These are phyloP conservation scores for Leistus spinibarbis DNA, from an alignment of 2,888 invertebrate genomes.

Conservation along the genomic window DNA sequence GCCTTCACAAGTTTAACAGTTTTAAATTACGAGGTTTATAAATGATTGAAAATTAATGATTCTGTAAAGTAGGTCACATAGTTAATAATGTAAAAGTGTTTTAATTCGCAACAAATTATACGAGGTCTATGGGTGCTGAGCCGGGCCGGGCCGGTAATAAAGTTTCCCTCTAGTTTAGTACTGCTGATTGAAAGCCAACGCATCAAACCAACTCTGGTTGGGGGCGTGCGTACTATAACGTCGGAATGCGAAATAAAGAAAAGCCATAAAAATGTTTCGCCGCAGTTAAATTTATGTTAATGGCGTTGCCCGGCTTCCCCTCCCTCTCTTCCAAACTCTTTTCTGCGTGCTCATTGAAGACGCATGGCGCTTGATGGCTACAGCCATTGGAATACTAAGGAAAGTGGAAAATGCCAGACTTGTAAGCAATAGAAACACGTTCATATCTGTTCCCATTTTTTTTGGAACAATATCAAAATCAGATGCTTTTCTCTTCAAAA, in stretches of 20 bases:
- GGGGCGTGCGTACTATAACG: background rate
- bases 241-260: constrained; percentile 47
- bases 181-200: constrained; percentile 23
- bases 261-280: constrained; percentile 50
- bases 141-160: constrained; percentile 19
- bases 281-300: constrained; percentile 51
- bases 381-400: no score
- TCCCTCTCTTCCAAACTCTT: background rate
- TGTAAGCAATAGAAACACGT: no score
- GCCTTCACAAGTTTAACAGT: no score
- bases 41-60: background rate
- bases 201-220: constrained; percentile 7
- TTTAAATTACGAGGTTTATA: background rate
- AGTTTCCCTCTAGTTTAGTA: constrained; percentile 19
- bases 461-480: no score
- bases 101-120: background rate
- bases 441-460: no score
- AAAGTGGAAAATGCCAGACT: no score
- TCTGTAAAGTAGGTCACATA: background rate
- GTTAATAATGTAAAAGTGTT: background rate
- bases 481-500: no score
- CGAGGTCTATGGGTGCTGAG: background rate
- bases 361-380: no score
- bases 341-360: background rate
- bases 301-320: constrained; percentile 50